A percentile compares a stretch with the other conserved stretches of the same genome.
These are phyloP conservation scores for Taeniopygia guttata DNA, from an alignment of 2,797 vertebrate species.

Conservation along the genomic window DNA sequence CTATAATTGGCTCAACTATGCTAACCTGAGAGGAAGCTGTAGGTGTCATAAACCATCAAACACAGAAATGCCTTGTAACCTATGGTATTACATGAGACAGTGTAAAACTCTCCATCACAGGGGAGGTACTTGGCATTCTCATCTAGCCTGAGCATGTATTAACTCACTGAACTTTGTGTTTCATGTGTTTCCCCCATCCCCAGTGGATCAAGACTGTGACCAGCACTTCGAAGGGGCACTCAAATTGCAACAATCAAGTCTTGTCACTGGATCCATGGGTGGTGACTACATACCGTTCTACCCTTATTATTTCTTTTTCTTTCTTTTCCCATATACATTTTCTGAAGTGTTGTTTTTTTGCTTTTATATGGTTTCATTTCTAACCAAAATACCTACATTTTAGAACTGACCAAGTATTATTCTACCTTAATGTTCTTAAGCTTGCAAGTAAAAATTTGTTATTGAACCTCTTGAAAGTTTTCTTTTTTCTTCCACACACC, in stretches of 20 bases:
- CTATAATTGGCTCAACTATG: not conserved
- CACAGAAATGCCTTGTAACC: fast-evolving
- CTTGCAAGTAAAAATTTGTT: not conserved
- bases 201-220: not conserved
- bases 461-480: not conserved
- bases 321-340: not conserved
- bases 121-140: not conserved
- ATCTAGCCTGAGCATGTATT: not conserved
- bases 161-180: not conserved
- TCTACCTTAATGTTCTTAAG: not conserved
- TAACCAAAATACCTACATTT: not conserved
- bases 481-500: not conserved
- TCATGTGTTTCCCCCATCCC: not conserved
- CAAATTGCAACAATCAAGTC: not conserved
- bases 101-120: not conserved
- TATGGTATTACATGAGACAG: not conserved
- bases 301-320: not conserved
- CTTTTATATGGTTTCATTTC: not conserved
- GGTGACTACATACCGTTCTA: not conserved
- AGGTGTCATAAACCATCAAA: not conserved
- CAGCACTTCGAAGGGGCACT: not conserved
- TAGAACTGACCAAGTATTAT: not conserved
- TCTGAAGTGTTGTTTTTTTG: not conserved
- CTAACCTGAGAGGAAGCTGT: not conserved
- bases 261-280: not conserved